phyloP scores from a whole-genome alignment of 64 coral and sea anemone genomes.

The Stichodactyla helianthus region DNA sequence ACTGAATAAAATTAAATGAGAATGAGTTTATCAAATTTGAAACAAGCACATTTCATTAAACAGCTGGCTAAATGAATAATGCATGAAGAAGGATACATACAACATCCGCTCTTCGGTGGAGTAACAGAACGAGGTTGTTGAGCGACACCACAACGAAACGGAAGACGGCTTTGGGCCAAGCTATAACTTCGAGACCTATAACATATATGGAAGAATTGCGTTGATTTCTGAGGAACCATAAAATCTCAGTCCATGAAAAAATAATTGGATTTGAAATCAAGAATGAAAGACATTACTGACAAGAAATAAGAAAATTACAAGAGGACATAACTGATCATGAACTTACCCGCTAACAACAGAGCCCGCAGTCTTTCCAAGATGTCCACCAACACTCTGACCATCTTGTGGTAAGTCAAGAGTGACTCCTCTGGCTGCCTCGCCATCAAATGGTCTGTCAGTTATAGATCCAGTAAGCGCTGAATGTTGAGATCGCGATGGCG shows the following conservation, averaged over 20 bases:
- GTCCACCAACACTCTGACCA: background rate
- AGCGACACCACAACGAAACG: conserved; percentile 91
- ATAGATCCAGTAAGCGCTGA: conserved; percentile 34
- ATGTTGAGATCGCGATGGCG: conserved; percentile 28
- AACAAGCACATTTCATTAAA: no score
- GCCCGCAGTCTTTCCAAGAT: conserved; percentile 7
- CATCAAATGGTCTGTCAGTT: conserved; percentile 2
- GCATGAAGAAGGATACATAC: conserved; percentile 84
- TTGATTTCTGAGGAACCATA: background rate
- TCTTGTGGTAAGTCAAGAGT: conserved; percentile 42
- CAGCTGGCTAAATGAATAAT: background rate
- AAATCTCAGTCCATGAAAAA: background rate
- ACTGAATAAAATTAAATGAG: no score
- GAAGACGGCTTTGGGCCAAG: conserved; percentile 33
- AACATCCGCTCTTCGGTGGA: conserved; percentile 73
- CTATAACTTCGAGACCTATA: conserved; percentile 37
- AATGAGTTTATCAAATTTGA: no score
- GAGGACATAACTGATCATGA: no score
- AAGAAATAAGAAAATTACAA: background rate
- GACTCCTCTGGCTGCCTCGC: background rate
- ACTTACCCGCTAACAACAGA: conserved; percentile 51
- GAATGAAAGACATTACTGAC: no score
- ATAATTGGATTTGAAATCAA: background rate
- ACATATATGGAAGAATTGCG: background rate
- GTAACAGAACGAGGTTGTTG: conserved; percentile 40